Conservation (phyloP, 2,113 vertebrate species). For the Leuciscus idus region DNA sequence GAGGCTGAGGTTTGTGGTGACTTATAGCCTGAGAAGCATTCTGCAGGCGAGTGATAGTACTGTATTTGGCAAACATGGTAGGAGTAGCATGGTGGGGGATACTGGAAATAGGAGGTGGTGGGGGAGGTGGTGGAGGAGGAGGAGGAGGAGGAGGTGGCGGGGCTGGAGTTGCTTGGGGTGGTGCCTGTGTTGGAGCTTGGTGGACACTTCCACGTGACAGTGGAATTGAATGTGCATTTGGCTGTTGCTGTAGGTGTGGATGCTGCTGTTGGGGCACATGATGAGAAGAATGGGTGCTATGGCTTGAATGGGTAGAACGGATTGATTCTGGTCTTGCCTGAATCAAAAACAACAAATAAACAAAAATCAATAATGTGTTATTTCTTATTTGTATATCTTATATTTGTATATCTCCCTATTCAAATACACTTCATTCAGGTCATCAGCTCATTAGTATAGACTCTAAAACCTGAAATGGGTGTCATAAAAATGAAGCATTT, state of each 20-base stretch:
- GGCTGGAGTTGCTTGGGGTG: constrained; percentile 18
- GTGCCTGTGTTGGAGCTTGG: constrained; percentile 4
- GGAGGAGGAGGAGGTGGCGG: constrained; percentile 6
- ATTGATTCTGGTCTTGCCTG: constrained; percentile 84
- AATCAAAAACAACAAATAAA: constrained; percentile 23
- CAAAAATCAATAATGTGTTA: background rate
- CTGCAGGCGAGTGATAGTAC: constrained; percentile 86
- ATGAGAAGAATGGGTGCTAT: constrained; percentile 48
- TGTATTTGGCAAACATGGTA: constrained; percentile 86
- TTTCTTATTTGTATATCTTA: background rate
- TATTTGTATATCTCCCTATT: no score
- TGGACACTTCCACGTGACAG: constrained; percentile 35
- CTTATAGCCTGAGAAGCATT: constrained; percentile 73
- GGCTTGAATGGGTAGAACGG: constrained; percentile 54
- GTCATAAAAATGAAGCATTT: no score
- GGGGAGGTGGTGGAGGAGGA: constrained; percentile 55
- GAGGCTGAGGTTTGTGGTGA: constrained; percentile 63
- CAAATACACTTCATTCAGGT: no score
- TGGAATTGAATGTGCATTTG: background rate
- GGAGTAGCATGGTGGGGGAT: constrained; percentile 76
- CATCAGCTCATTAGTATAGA: no score
- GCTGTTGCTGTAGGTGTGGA: constrained; percentile 11
- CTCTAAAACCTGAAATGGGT: no score
- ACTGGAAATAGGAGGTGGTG: constrained; percentile 70
- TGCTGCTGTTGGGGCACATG: constrained; percentile 53